Percentiles rank a stretch among this genome's conserved stretches.
Evolutionary conservation across 2,797 vertebrate genomes (phyloP).

Genomic region (Scleropages formosus): DNA sequence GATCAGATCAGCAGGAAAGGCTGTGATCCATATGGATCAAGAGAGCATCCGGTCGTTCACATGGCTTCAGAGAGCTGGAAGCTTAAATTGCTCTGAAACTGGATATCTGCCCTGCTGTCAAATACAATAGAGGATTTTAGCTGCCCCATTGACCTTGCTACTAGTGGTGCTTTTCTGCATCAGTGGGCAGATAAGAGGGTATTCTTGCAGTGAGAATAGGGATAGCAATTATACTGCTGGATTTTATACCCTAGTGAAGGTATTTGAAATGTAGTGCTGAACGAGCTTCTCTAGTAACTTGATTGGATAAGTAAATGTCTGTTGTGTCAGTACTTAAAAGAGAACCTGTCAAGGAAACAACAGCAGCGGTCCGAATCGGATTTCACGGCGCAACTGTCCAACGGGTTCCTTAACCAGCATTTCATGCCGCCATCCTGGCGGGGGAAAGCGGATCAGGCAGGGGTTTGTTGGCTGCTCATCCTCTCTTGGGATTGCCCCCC

Average conservation of each 20-base stretch:
- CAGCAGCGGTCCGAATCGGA: not conserved
- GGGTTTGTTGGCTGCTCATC: no score
- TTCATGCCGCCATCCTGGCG: not conserved
- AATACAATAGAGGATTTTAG: slow-evolving; percentile 31
- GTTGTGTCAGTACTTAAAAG: not conserved
- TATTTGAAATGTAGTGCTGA: not conserved
- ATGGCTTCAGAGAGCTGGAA: slow-evolving; percentile 22
- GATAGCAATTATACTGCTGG: not conserved
- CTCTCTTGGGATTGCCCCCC: not conserved
- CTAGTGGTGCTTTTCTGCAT: slow-evolving; percentile 19
- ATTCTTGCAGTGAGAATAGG: not conserved
- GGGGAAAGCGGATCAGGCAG: no score
- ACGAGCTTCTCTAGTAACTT: no score
- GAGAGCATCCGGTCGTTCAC: slow-evolving; percentile 26
- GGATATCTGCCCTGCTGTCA: slow-evolving; percentile 35
- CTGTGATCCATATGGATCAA: slow-evolving; percentile 36
- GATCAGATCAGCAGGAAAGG: not conserved
- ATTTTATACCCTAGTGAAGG: not conserved
- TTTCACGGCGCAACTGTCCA: not conserved
- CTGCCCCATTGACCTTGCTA: slow-evolving; percentile 27
- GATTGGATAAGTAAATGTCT: not conserved
- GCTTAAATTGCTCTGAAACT: slow-evolving; percentile 38
- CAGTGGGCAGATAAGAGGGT: not conserved
- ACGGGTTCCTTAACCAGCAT: slow-evolving; percentile 11
- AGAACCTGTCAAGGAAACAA: not conserved